These are phyloP conservation scores for Drosophila nannoptera DNA, from an alignment of 1,140 invertebrate species.

Conservation along the genomic window DNA sequence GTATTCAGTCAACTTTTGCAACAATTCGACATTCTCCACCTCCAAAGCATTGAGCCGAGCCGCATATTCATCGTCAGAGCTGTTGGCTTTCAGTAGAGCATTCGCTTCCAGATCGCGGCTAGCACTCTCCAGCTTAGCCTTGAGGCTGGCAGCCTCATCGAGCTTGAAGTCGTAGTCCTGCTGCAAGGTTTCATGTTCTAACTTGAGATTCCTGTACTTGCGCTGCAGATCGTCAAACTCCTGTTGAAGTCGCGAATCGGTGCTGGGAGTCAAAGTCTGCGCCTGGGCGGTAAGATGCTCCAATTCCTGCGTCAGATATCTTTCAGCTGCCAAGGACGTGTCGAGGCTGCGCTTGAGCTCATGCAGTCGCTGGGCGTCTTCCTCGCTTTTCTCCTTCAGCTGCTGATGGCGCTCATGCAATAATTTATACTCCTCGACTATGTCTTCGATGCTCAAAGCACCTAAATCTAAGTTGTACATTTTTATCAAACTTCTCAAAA, in stretches of 20 bases:
- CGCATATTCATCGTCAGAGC: constrained; percentile 41
- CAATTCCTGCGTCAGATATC: constrained; percentile 68
- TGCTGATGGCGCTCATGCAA: constrained; percentile 60
- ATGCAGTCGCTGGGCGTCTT: constrained; percentile 67
- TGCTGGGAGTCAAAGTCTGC: neutral
- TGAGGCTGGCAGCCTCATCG: constrained; percentile 38
- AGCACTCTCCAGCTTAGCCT: constrained; percentile 35
- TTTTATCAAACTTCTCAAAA: constrained; percentile 2
- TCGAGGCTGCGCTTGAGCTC: constrained; percentile 71
- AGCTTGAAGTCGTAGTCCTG: constrained; percentile 57
- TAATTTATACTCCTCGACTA: constrained; percentile 67
- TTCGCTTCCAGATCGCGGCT: constrained; percentile 24
- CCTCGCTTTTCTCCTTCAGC: constrained; percentile 48
- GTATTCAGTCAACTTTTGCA: constrained; percentile 68
- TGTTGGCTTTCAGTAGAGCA: constrained; percentile 5
- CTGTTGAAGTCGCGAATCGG: constrained; percentile 21
- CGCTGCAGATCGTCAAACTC: constrained; percentile 63
- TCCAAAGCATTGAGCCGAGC: constrained; percentile 50
- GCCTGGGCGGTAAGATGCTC: constrained; percentile 52
- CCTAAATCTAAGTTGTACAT: constrained; percentile 62
- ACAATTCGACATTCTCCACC: constrained; percentile 59
- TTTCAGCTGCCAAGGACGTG: constrained; percentile 61
- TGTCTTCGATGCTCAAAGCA: constrained; percentile 59
- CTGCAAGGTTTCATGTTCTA: constrained; percentile 56
- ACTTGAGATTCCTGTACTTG: constrained; percentile 46